Base-by-base conservation (phyloP, 2,797 vertebrate genomes). In the Apodemus agrarius region DNA sequence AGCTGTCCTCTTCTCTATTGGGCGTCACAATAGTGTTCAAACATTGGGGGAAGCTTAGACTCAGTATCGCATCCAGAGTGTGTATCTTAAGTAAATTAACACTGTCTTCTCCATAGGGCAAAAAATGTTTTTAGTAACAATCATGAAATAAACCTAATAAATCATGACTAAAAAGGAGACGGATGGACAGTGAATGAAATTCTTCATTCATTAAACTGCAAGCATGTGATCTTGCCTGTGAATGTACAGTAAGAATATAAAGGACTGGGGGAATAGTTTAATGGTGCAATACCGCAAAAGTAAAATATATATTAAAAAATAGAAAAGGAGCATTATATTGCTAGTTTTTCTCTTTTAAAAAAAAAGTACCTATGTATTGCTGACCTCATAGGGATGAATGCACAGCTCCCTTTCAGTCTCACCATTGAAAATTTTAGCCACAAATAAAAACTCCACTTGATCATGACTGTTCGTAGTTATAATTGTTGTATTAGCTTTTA, bases 141-240 rank as follows among this genome's bases (percentile, higher is more conserved):
- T 74, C 79, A 81, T 79, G 2, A 86, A 95, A 92, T 74, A 90
- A 92, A 81, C 8, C n/a, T 57, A 89, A 78, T 57, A 72, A 88
- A 86, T 85, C 19, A 37, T 67, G 34, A 9, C 72, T 34, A 67
- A 61, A 91, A 86, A 61, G 83, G 88, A 81, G n/a, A 40, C 3
- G 40, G 31, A n/a, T 1, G 12, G 46, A 49, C 16, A 52, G 21
- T 81, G 29, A 88, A 67, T 81, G 29, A 88, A 67, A 89, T 49
- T 63, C 29, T 76, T 93, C 40, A 95, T 91, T 75, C 43, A 65
- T 29, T 86, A 12, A 84, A 52, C 10, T 76, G 17, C n/a, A 8
- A 72, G n/a, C 52, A 3, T 61, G 89, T 75, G 82, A 92, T 65
- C 14, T n/a, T 52, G n/a, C 37, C 82, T 84, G 1, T n/a, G 75